Percentiles rank a stretch among this genome's conserved stretches.
These are phyloP conservation scores for Corapipo altera DNA, from an alignment of 2,113 vertebrate species.

Conservation along the genomic window DNA sequence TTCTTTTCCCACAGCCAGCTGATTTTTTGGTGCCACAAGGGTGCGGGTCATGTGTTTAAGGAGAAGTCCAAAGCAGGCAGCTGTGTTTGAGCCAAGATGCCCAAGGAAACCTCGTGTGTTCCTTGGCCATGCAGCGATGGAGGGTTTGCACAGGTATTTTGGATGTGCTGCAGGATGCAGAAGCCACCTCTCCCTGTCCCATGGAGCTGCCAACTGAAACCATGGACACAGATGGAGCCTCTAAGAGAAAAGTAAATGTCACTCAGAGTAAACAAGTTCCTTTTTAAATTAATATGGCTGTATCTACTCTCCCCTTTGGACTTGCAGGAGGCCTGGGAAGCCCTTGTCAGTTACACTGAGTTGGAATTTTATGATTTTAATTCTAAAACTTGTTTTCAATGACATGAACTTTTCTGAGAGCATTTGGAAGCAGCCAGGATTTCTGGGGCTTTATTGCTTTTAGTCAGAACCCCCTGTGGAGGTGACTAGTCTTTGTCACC, in stretches of 20 bases:
- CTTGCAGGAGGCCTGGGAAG: background rate
- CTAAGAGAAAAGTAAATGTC: too few species aligned
- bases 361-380: rapidly evolving
- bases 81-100: background rate
- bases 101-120: background rate
- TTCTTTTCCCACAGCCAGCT: background rate
- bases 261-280: rapidly evolving
- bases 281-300: too few species aligned
- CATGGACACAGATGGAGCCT: rapidly evolving
- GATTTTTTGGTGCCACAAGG: background rate
- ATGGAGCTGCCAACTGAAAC: rapidly evolving
- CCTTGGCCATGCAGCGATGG: rapidly evolving
- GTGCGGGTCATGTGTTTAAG: rapidly evolving
- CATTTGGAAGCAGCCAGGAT: background rate
- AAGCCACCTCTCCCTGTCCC: background rate
- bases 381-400: background rate
- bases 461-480: background rate
- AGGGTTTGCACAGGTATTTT: too few species aligned
- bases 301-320: background rate
- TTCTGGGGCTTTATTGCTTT: background rate
- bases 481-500: background rate
- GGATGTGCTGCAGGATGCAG: background rate
- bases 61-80: background rate
- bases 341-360: background rate
- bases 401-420: rapidly evolving